Percentiles rank a stretch among this genome's conserved stretches.
Conservation (phyloP, 2,797 vertebrate species). For the Chanos chanos region DNA sequence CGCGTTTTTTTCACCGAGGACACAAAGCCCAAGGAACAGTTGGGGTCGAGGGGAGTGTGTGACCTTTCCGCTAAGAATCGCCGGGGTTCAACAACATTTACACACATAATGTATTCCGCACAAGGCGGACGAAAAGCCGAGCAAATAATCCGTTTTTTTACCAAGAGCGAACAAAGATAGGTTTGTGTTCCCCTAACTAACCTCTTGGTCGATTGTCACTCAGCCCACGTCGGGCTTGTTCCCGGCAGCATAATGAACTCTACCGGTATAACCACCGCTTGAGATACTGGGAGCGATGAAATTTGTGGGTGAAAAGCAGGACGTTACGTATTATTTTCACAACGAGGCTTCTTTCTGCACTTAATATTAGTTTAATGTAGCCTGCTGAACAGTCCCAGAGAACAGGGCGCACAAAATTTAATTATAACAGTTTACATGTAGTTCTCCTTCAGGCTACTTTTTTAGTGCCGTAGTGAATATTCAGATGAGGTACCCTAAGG, state of each 20-base stretch:
- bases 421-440: too few relatives aligned
- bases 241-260: conserved; percentile 50
- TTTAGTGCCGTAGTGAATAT: neutral
- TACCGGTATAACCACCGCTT: conserved; percentile 40
- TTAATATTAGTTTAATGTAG: too few relatives aligned
- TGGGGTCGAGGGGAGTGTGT: conserved; percentile 82
- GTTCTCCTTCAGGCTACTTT: too few relatives aligned
- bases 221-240: conserved; percentile 49
- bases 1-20: conserved; percentile 65
- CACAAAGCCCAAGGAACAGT: conserved; percentile 77
- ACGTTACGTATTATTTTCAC: too few relatives aligned
- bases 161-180: conserved; percentile 62
- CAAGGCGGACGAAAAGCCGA: conserved; percentile 71
- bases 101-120: conserved; percentile 81
- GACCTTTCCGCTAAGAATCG: conserved; percentile 77
- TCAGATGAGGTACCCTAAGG: too few relatives aligned
- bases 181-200: conserved; percentile 54
- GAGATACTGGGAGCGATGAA: conserved; percentile 28
- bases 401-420: too few relatives aligned
- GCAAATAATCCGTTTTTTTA: conserved; percentile 65
- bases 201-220: conserved; percentile 50
- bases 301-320: too few relatives aligned
- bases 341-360: too few relatives aligned
- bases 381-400: too few relatives aligned
- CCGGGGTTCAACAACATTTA: conserved; percentile 79